phyloP scores from a whole-genome alignment of 2,797 vertebrate genomes.

The Fringilla coelebs region DNA sequence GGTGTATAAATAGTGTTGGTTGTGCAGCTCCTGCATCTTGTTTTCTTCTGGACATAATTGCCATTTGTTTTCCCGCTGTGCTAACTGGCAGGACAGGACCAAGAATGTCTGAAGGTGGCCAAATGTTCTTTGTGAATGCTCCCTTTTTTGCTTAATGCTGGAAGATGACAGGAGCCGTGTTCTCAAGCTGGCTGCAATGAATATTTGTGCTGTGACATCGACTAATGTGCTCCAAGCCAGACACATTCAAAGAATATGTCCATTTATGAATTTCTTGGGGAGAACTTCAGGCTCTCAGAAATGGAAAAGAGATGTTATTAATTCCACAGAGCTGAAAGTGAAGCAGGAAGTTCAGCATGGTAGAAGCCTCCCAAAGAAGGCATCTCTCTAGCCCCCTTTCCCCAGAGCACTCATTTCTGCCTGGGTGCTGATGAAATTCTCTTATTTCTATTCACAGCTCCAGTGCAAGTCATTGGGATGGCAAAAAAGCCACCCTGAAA shows the following conservation, averaged over 20 bases:
- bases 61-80: background rate
- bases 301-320: background rate
- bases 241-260: background rate
- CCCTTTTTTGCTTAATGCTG: background rate
- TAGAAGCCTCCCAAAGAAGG: background rate
- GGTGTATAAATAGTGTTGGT: background rate
- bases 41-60: background rate
- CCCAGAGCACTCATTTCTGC: background rate
- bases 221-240: background rate
- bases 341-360: background rate
- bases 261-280: background rate
- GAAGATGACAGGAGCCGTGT: background rate
- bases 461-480: accelerated
- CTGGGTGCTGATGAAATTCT: background rate
- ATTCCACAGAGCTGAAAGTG: background rate
- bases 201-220: background rate
- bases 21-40: background rate
- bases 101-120: background rate
- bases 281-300: background rate
- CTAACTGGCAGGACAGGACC: background rate
- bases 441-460: background rate
- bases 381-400: background rate
- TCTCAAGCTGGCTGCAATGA: background rate
- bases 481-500: accelerated
- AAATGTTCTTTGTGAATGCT: background rate